phyloP scores from a whole-genome alignment of 2,888 invertebrate species.

The Chloroclystis v-ata region DNA sequence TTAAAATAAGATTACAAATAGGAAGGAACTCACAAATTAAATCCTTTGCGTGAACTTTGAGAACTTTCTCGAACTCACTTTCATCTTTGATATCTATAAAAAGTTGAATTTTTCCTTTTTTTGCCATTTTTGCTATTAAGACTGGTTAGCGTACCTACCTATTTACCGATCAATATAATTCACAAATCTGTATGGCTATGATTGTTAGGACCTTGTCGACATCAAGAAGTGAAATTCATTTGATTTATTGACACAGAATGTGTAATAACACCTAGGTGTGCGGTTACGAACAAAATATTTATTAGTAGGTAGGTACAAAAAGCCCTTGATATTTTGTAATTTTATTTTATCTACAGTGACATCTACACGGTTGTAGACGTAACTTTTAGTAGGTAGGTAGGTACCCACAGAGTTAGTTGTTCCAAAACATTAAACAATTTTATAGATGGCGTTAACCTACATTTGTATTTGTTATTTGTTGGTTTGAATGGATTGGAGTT shows the following conservation, averaged over 20 bases:
- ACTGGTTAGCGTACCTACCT: too few species aligned
- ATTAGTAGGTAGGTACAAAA: not conserved
- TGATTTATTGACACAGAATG: too few species aligned
- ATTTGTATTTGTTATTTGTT: too few species aligned
- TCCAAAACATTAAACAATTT: not conserved
- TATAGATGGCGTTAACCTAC: conserved; percentile 1
- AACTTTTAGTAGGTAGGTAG: too few species aligned
- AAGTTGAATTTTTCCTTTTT: conserved; percentile 45
- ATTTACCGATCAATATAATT: too few species aligned
- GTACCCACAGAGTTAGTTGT: too few species aligned
- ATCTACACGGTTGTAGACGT: not conserved
- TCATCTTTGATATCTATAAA: conserved; percentile 54
- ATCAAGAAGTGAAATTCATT: too few species aligned
- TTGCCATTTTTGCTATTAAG: conserved; percentile 15
- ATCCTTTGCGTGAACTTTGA: conserved; percentile 39
- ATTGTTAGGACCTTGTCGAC: not conserved
- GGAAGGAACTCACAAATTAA: conserved; percentile 55
- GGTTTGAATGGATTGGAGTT: too few species aligned
- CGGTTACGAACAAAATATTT: not conserved
- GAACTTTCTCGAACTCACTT: conserved; percentile 50
- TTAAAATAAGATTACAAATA: too few species aligned
- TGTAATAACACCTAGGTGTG: too few species aligned
- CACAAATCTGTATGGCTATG: conserved; percentile 13
- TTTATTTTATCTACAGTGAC: not conserved
- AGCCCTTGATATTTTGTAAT: too few species aligned